A percentile compares a stretch with the other conserved stretches of the same genome.
Evolutionary conservation across 2,888 invertebrate species (phyloP).

Genomic region (Eulithis prunata): DNA sequence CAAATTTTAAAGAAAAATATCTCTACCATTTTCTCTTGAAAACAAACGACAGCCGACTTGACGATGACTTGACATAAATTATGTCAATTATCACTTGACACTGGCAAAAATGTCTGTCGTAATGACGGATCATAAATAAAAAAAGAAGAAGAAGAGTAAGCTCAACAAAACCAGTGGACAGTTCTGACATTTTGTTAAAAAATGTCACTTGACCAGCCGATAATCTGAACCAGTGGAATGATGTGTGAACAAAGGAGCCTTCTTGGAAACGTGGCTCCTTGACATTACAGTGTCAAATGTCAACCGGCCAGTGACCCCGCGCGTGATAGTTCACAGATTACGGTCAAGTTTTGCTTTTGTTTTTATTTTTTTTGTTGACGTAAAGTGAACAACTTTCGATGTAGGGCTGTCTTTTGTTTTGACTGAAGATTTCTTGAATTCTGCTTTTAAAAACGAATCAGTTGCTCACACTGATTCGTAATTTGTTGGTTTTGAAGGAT

Average conservation of each 20-base stretch:
- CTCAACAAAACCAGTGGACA: conserved; percentile 6
- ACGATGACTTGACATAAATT: too few species aligned
- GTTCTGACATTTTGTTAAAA: conserved; percentile 50
- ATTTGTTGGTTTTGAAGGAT: too few species aligned
- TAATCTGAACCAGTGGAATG: conserved; percentile 45
- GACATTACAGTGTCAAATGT: conserved; percentile 83
- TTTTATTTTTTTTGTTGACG: conserved; percentile 44
- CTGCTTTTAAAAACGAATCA: conserved; percentile 5
- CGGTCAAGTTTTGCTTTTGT: conserved; percentile 43
- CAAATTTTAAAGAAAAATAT: too few species aligned
- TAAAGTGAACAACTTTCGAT: conserved; percentile 25
- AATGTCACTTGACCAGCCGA: conserved; percentile 41
- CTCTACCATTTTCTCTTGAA: too few species aligned
- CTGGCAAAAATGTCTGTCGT: too few species aligned
- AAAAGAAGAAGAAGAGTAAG: not conserved
- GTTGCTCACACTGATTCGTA: too few species aligned
- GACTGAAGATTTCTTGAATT: not conserved
- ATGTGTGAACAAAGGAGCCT: conserved; percentile 45
- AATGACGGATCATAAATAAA: not conserved
- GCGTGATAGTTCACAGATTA: conserved; percentile 68
- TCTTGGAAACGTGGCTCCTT: conserved; percentile 68
- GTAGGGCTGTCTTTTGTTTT: conserved; percentile 22
- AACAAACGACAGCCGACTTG: too few species aligned
- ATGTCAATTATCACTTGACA: too few species aligned
- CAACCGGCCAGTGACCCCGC: conserved; percentile 70